Conservation (phyloP, 2,113 vertebrate species). For the Symphodus melops region DNA sequence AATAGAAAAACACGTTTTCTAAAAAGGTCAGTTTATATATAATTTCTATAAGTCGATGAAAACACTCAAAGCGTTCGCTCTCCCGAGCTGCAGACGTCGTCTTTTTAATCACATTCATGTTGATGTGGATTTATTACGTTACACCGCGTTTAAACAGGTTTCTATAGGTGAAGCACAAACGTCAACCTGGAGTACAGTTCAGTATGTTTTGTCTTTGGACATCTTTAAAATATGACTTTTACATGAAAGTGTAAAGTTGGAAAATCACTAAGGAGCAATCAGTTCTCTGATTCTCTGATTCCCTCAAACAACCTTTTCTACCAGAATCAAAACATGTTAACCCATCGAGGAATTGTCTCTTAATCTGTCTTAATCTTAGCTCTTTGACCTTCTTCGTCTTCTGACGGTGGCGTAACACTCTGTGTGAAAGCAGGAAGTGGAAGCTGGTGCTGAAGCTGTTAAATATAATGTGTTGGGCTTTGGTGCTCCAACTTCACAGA, state of each 20-base stretch:
- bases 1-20: neutral
- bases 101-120: neutral
- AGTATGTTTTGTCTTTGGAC: too few relatives aligned
- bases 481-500: conserved; percentile 44
- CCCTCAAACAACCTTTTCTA: too few relatives aligned
- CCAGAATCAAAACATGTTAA: neutral
- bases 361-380: neutral
- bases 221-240: too few relatives aligned
- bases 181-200: neutral
- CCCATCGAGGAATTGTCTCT: neutral
- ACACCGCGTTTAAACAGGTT: conserved; percentile 14
- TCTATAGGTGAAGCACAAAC: conserved; percentile 5
- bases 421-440: conserved; percentile 30
- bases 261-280: too few relatives aligned
- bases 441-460: conserved; percentile 49
- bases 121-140: neutral
- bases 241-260: too few relatives aligned
- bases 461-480: conserved; percentile 50
- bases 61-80: neutral
- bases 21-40: neutral
- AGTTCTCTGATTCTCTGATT: too few relatives aligned
- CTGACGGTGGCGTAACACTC: conserved; percentile 11
- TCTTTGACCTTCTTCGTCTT: conserved; percentile 4
- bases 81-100: neutral
- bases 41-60: too few relatives aligned